Conservation (phyloP, 2,113 vertebrate genomes). For the Sander lucioperca region DNA sequence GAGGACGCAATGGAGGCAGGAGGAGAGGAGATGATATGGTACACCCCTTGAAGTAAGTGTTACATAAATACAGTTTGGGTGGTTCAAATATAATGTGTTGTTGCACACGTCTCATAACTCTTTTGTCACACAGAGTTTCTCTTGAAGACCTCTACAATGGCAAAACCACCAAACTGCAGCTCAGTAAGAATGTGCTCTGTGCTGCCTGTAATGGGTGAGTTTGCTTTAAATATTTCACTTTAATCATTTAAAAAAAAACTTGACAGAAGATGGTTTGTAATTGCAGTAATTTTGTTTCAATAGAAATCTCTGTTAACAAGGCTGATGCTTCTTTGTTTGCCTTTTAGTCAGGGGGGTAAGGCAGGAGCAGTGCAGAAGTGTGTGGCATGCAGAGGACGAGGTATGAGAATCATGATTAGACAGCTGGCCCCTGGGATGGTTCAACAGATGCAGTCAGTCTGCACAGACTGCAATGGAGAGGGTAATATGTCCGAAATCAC, state of each 20-base stretch:
- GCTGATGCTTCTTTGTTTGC: conserved; percentile 26
- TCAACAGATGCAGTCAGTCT: conserved; percentile 99
- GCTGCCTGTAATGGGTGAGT: conserved; percentile 96
- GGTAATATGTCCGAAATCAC: conserved; percentile 80
- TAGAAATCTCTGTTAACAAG: neutral
- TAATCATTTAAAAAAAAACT: neutral
- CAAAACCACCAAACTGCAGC: conserved; percentile 98
- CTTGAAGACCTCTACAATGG: conserved; percentile 99
- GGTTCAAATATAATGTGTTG: neutral
- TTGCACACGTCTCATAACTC: neutral
- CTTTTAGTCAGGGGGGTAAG: conserved; percentile 94
- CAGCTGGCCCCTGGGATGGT: conserved; percentile 99
- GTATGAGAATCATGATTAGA: conserved; percentile 97
- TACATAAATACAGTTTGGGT: neutral
- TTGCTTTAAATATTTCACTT: conserved; percentile 1
- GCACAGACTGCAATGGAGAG: conserved; percentile 97
- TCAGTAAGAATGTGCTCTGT: conserved; percentile 99
- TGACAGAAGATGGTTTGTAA: neutral
- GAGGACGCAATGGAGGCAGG: conserved; percentile 94
- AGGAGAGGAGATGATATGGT: conserved; percentile 99
- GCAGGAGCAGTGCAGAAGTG: conserved; percentile 98
- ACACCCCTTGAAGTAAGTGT: conserved; percentile 95
- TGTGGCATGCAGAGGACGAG: conserved; percentile 92
- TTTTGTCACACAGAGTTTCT: conserved; percentile 89
- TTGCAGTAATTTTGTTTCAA: neutral